These are phyloP conservation scores for Harpalus rufipes DNA, from an alignment of 2,888 invertebrate genomes.

Conservation along the genomic window DNA sequence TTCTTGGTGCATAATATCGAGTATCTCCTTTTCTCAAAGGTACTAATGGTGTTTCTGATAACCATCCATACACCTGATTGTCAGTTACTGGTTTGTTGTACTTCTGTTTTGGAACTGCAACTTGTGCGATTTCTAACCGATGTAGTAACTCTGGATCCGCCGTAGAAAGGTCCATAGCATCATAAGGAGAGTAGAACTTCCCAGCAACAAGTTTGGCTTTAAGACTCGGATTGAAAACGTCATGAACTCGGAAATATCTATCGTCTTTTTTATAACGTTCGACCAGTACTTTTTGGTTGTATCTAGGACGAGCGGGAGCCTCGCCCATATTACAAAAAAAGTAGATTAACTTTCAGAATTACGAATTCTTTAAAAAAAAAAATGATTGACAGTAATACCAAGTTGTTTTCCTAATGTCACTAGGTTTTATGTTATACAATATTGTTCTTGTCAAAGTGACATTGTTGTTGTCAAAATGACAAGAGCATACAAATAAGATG, in stretches of 20 bases:
- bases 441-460: too few relatives aligned
- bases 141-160: not conserved
- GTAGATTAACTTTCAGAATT: too few relatives aligned
- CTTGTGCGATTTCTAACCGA: not conserved
- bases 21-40: slow-evolving; percentile 71
- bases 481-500: too few relatives aligned
- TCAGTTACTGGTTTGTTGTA: not conserved
- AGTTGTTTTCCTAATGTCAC: too few relatives aligned
- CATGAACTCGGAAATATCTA: slow-evolving; percentile 14
- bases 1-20: slow-evolving; percentile 70
- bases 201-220: not conserved
- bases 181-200: slow-evolving; percentile 37
- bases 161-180: not conserved
- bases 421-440: too few relatives aligned
- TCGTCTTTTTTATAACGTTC: not conserved
- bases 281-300: not conserved
- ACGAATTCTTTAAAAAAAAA: too few relatives aligned
- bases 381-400: too few relatives aligned
- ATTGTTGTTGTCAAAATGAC: too few relatives aligned
- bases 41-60: slow-evolving; percentile 66
- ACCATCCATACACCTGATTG: slow-evolving; percentile 30
- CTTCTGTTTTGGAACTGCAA: not conserved
- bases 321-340: too few relatives aligned
- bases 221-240: slow-evolving; percentile 27
- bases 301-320: not conserved